Evolutionary conservation across 2,113 vertebrate species (phyloP).

Genomic region (Oreochromis tanganicae): DNA sequence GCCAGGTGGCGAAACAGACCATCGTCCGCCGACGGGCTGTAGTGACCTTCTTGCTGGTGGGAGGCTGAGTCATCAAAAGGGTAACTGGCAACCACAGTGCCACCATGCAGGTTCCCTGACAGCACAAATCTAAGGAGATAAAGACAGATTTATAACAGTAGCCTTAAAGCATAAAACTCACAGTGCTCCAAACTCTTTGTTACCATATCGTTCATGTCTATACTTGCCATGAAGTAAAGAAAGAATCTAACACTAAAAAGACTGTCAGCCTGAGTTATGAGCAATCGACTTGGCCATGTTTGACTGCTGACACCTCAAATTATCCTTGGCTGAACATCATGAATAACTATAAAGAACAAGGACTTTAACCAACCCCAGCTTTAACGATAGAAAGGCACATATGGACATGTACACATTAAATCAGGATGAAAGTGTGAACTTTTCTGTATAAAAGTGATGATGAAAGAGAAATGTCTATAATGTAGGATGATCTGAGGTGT

Average conservation of each 20-base stretch:
- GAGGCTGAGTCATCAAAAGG: conserved; percentile 88
- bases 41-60: conserved; percentile 73
- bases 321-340: neutral
- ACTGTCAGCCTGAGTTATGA: neutral
- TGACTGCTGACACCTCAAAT: neutral
- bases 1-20: conserved; percentile 86
- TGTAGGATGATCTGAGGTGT: neutral
- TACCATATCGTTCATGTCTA: neutral
- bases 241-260: neutral
- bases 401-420: neutral
- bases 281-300: neutral
- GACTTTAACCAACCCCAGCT: neutral
- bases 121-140: conserved; percentile 82
- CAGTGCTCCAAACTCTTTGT: neutral
- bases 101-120: conserved; percentile 93
- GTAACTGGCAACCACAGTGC: conserved; percentile 95
- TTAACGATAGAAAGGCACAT: neutral
- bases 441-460: neutral
- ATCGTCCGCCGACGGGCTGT: conserved; percentile 88
- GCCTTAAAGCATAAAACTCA: neutral
- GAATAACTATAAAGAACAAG: neutral
- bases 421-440: neutral
- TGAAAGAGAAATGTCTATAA: neutral
- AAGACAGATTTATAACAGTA: neutral
- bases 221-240: neutral